These are phyloP conservation scores for Lamellibrachia satsuma DNA, from an alignment of 2,888 invertebrate genomes.

Conservation along the genomic window DNA sequence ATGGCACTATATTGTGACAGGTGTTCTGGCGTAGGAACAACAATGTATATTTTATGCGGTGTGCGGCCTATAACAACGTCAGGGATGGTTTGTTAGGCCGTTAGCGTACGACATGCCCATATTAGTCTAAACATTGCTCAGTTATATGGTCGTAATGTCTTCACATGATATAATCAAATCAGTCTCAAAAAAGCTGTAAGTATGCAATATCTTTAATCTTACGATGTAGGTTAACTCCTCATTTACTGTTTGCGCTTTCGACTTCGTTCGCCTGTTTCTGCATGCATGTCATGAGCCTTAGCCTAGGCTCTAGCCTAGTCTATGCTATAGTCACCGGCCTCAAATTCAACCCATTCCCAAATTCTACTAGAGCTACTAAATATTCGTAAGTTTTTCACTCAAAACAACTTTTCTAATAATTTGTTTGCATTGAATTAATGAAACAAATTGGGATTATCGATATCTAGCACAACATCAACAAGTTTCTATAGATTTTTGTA, in stretches of 20 bases:
- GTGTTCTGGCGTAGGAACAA: background rate
- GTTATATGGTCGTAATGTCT: background rate
- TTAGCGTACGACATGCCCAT: background rate
- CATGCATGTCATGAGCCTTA: no score
- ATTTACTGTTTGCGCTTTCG: background rate
- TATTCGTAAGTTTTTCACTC: no score
- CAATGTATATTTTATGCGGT: background rate
- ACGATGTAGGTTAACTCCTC: background rate
- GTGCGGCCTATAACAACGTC: background rate
- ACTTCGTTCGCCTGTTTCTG: no score
- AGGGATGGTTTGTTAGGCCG: background rate
- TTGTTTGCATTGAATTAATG: no score
- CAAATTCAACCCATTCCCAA: no score
- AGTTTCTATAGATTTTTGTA: no score
- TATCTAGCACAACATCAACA: no score
- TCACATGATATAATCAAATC: conserved; percentile 26
- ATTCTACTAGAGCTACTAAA: no score
- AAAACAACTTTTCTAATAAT: no score
- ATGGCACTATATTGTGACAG: background rate
- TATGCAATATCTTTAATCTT: background rate
- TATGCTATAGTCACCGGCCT: no score
- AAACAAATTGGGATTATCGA: no score
- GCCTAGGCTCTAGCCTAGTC: no score
- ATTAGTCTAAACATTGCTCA: background rate
- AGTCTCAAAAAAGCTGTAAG: conserved; percentile 24